Evolutionary conservation across 2,888 invertebrate species (phyloP).

Genomic region (Hemicrepidius hirtus): DNA sequence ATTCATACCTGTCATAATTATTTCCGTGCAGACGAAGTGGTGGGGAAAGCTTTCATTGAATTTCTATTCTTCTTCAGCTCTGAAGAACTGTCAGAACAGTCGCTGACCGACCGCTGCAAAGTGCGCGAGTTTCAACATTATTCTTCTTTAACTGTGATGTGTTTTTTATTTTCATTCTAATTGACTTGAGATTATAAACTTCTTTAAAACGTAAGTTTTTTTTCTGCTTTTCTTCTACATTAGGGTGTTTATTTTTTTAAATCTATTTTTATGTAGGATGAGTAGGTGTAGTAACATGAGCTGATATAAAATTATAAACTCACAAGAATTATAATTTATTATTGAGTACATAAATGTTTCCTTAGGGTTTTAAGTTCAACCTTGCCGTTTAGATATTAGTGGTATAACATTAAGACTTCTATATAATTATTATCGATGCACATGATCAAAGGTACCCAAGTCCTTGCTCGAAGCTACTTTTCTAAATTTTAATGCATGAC

Average conservation of each 20-base stretch:
- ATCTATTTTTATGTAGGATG: too few relatives aligned
- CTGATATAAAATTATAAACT: conserved; percentile 1
- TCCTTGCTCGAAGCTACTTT: background rate
- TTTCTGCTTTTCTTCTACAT: too few relatives aligned
- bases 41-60: conserved; percentile 63
- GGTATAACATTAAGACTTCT: background rate
- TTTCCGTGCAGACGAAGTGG: conserved; percentile 39
- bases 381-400: conserved; percentile 7
- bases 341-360: background rate
- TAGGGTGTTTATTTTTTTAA: too few relatives aligned
- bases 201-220: conserved; percentile 28
- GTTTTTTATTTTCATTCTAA: conserved; percentile 47
- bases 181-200: conserved; percentile 20
- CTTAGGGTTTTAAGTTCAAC: background rate
- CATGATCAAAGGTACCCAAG: background rate
- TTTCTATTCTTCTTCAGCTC: conserved; percentile 59
- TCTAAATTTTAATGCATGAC: conserved; percentile 19
- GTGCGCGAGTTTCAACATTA: conserved; percentile 56
- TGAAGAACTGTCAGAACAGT: conserved; percentile 61
- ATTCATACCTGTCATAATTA: conserved; percentile 47
- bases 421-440: conserved; percentile 18
- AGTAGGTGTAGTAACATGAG: conserved; percentile 15
- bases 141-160: conserved; percentile 55
- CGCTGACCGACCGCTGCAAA: conserved; percentile 60
- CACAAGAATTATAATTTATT: conserved; percentile 2